phyloP scores from a whole-genome alignment of 2,797 vertebrate genomes.

The Danio aesculapii region DNA sequence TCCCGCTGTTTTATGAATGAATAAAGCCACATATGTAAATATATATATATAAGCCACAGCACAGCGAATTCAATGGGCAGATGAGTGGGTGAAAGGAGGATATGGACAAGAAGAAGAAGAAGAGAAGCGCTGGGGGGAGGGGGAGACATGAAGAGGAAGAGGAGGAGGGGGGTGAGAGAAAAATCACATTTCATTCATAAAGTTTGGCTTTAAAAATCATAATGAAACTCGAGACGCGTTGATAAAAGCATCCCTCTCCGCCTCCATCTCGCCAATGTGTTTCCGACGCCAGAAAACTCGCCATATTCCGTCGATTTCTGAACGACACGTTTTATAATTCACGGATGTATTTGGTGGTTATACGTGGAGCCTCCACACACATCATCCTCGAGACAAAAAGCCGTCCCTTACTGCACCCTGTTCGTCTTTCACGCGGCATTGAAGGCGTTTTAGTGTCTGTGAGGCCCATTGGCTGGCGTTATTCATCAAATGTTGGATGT shows the following conservation, averaged over 20 bases:
- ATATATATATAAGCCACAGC: neutral
- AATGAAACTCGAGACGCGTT: conserved; percentile 85
- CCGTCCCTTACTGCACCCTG: conserved; percentile 58
- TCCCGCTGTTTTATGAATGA: conserved; percentile 87
- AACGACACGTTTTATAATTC: conserved; percentile 74
- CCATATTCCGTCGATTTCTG: conserved; percentile 71
- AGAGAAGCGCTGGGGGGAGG: conserved; percentile 68
- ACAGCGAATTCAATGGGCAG: conserved; percentile 62
- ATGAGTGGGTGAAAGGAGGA: conserved; percentile 77
- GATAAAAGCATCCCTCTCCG: conserved; percentile 77
- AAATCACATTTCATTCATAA: conserved; percentile 90
- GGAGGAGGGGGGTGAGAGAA: conserved; percentile 74
- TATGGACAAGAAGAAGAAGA: conserved; percentile 69
- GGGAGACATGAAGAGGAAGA: conserved; percentile 69
- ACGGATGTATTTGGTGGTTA: conserved; percentile 69
- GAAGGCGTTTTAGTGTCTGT: conserved; percentile 25
- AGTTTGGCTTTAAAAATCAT: conserved; percentile 89
- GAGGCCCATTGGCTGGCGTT: conserved; percentile 42
- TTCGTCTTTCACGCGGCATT: conserved; percentile 56
- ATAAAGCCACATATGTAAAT: conserved; percentile 65
- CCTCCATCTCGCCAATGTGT: conserved; percentile 66
- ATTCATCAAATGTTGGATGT: conserved; percentile 55
- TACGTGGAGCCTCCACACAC: conserved; percentile 50
- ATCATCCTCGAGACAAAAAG: conserved; percentile 61
- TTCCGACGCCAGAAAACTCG: conserved; percentile 74